phyloP scores from a whole-genome alignment of 2,888 invertebrate genomes.

The Autographa gamma region DNA sequence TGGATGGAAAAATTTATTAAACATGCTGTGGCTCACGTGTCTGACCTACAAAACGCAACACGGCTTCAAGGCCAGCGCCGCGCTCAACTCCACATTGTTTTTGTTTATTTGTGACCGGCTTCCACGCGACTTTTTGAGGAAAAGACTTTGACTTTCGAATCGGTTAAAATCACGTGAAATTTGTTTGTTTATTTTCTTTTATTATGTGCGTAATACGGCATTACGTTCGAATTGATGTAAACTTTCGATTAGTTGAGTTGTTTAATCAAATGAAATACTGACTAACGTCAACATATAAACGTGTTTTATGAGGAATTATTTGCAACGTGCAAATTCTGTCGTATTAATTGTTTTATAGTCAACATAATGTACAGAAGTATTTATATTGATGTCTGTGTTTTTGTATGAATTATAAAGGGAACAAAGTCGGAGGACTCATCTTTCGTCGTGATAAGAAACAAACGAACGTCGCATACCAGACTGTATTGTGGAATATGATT shows the following conservation, averaged over 20 bases:
- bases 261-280: not conserved
- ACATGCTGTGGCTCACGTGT: constrained; percentile 22
- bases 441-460: not conserved
- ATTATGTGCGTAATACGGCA: not conserved
- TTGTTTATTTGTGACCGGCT: constrained; percentile 22
- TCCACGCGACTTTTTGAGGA: constrained; percentile 5
- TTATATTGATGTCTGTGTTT: no score
- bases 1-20: constrained; percentile 7
- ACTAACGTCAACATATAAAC: no score
- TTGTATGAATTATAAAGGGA: not conserved
- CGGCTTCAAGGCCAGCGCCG: constrained; percentile 8
- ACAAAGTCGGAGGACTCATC: not conserved
- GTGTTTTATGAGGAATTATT: no score
- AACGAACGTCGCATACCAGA: not conserved
- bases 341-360: no score
- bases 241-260: not conserved
- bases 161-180: not conserved
- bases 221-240: not conserved
- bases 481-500: not conserved
- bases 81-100: not conserved
- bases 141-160: not conserved
- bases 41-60: constrained; percentile 32
- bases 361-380: no score
- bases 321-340: no score
- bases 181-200: not conserved